Percentiles rank a stretch among this genome's conserved stretches.
These are phyloP conservation scores for Thera britannica DNA, from an alignment of 2,888 invertebrate genomes.

Conservation along the genomic window DNA sequence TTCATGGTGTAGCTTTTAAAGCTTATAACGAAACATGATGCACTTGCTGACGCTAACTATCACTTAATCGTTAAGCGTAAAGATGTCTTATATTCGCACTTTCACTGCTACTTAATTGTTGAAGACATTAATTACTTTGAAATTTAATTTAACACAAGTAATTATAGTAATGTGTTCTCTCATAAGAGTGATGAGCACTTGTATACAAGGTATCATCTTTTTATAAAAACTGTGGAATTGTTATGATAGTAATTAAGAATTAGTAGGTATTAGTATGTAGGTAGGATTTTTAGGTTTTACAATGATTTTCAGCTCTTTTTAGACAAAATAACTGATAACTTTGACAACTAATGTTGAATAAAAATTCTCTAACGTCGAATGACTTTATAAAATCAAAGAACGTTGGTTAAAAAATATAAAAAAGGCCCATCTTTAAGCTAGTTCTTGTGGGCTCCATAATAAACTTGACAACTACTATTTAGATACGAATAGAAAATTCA, in stretches of 20 bases:
- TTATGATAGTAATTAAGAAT: no score
- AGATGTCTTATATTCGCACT: slow-evolving; percentile 26
- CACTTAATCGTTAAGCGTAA: slow-evolving; percentile 22
- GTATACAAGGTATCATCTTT: neutral
- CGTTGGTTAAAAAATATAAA: no score
- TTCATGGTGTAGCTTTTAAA: neutral
- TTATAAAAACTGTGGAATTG: no score
- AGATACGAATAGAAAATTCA: slow-evolving; percentile 35
- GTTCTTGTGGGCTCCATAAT: no score
- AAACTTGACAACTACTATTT: slow-evolving; percentile 6
- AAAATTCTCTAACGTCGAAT: no score
- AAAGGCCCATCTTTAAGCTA: no score
- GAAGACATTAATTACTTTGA: slow-evolving; percentile 28
- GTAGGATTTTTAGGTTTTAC: no score
- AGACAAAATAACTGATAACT: no score
- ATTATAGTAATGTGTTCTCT: slow-evolving; percentile 23
- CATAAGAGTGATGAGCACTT: neutral
- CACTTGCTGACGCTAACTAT: slow-evolving; percentile 12
- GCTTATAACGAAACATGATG: slow-evolving; percentile 5
- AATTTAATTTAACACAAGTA: slow-evolving; percentile 10
- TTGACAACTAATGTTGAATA: no score
- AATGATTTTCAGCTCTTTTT: no score
- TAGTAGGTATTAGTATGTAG: no score
- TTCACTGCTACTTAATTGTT: slow-evolving; percentile 25
- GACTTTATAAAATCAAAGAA: no score